Percentiles rank a stretch among this genome's conserved stretches.
phyloP scores from a whole-genome alignment of 2,797 vertebrate genomes.

The Cirrhinus mrigala region DNA sequence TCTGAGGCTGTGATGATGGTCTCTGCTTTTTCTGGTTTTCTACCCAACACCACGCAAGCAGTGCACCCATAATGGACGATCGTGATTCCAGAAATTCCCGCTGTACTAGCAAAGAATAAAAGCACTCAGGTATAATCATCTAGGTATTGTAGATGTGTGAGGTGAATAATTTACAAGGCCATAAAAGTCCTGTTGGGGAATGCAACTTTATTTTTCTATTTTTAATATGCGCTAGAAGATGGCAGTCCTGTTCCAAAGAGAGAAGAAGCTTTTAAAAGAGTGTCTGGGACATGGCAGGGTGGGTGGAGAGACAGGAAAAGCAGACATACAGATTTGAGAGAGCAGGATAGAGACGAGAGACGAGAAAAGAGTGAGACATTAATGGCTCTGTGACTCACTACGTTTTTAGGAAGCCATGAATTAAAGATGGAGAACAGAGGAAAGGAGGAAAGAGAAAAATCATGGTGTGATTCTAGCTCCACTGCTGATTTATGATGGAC shows the following conservation, averaged over 20 bases:
- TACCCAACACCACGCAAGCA: background rate
- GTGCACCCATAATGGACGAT: constrained; percentile 43
- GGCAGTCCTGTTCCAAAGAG: constrained; percentile 61
- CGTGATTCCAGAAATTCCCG: constrained; percentile 68
- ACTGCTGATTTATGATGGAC: constrained; percentile 22
- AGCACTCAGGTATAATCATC: constrained; percentile 72
- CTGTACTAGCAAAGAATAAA: constrained; percentile 71
- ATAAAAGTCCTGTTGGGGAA: constrained; percentile 70
- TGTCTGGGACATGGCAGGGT: constrained; percentile 37
- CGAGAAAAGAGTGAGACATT: constrained; percentile 61
- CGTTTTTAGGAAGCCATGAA: constrained; percentile 74
- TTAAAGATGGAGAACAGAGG: constrained; percentile 71
- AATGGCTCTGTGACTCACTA: constrained; percentile 70
- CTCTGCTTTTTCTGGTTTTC: constrained; percentile 22
- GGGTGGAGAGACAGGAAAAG: constrained; percentile 41
- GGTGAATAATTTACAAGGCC: constrained; percentile 77
- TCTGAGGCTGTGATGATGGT: background rate
- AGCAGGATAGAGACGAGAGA: constrained; percentile 25
- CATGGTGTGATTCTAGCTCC: constrained; percentile 3
- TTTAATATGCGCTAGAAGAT: constrained; percentile 67
- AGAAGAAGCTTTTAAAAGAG: constrained; percentile 60
- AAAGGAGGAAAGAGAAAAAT: constrained; percentile 23
- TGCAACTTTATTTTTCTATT: constrained; percentile 67
- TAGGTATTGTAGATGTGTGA: constrained; percentile 68
- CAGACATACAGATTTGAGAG: constrained; percentile 11